phyloP scores from a whole-genome alignment of 1,140 invertebrate species.

The Zeugodacus cucurbitae region DNA sequence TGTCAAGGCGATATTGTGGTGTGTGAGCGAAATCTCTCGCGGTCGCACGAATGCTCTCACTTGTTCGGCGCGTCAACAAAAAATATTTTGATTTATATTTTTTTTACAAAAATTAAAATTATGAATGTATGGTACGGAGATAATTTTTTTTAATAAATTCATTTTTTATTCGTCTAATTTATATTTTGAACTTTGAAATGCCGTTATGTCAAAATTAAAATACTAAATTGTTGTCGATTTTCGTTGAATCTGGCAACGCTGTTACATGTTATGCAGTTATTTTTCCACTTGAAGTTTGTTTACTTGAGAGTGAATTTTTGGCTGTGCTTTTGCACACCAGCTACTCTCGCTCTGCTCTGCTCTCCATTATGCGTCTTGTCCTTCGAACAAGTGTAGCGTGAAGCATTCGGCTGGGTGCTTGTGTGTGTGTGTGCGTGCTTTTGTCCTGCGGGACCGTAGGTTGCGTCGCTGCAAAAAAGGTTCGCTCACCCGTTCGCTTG shows the following conservation, averaged over 20 bases:
- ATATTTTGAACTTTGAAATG: too few species aligned
- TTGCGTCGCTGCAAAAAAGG: conserved; percentile 17
- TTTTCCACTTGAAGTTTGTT: background rate
- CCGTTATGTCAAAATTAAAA: too few species aligned
- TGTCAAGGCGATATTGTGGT: background rate
- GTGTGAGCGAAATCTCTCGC: background rate
- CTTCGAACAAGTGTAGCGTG: conserved; percentile 29
- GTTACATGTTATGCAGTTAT: too few species aligned
- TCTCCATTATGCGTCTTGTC: background rate
- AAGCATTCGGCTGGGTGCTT: background rate
- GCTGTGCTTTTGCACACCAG: background rate
- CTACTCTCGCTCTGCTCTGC: background rate
- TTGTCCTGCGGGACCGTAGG: conserved; percentile 12
- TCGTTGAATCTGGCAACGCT: too few species aligned
- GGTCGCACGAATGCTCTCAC: background rate
- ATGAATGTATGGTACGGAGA: too few species aligned
- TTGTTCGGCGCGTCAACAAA: background rate
- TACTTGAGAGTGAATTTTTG: background rate
- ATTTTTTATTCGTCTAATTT: background rate
- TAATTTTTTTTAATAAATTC: too few species aligned
- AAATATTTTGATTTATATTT: background rate
- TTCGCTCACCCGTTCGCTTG: conserved; percentile 11
- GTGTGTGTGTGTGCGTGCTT: background rate
- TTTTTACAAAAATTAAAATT: background rate
- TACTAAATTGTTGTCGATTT: too few species aligned